Evolutionary conservation across 2,888 invertebrate species (phyloP).

Genomic region (Morpho helenor): DNA sequence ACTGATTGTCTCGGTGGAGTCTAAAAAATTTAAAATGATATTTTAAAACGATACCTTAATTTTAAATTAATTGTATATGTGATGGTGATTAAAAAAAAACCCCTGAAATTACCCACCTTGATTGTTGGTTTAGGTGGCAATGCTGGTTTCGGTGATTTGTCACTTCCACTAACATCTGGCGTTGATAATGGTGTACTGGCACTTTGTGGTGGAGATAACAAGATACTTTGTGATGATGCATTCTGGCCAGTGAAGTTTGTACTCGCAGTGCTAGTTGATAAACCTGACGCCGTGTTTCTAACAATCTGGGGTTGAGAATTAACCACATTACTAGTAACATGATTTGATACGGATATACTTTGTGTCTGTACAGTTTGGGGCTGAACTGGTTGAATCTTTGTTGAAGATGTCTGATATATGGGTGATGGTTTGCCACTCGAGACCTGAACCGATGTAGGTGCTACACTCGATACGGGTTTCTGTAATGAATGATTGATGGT

Average conservation of each 20-base stretch:
- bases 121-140: conserved; percentile 91
- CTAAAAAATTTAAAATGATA: conserved; percentile 36
- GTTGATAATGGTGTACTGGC: conserved; percentile 80
- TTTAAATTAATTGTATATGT: too few relatives aligned
- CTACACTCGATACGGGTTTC: conserved; percentile 93
- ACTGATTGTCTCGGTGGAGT: conserved; percentile 76
- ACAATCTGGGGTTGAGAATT: conserved; percentile 74
- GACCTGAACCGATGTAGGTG: conserved; percentile 86
- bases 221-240: conserved; percentile 62
- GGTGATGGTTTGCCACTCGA: conserved; percentile 84
- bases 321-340: conserved; percentile 65
- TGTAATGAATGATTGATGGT: conserved; percentile 78
- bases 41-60: too few relatives aligned
- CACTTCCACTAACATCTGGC: conserved; percentile 72
- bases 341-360: conserved; percentile 59
- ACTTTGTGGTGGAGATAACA: conserved; percentile 81
- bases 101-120: conserved; percentile 51
- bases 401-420: conserved; percentile 89
- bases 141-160: conserved; percentile 85
- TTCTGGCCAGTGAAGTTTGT: conserved; percentile 60
- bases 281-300: conserved; percentile 72
- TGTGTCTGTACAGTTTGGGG: conserved; percentile 83
- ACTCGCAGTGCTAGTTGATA: conserved; percentile 70
- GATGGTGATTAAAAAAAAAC: neutral
- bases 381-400: conserved; percentile 89